These are phyloP conservation scores for Aurelia sp. DNA, from an alignment of 30 jellyfish, hydroid and myxozoan genomes.

Conservation along the genomic window DNA sequence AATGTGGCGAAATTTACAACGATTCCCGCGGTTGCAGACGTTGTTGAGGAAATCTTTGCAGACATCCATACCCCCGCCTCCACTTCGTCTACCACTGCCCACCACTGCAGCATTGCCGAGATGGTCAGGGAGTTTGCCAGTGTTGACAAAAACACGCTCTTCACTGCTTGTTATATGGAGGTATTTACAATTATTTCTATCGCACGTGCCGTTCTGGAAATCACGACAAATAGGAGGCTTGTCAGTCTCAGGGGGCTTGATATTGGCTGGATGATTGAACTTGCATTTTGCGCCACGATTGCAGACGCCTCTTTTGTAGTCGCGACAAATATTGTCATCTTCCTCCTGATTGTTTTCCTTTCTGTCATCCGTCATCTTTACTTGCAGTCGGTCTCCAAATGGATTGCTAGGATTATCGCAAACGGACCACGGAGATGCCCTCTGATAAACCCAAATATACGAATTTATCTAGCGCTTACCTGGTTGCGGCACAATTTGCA, in stretches of 20 bases:
- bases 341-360: conserved; percentile 5
- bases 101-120: conserved; percentile 52
- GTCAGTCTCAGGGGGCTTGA: conserved; percentile 69
- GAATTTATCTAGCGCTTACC: conserved; percentile 11
- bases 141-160: conserved; percentile 75
- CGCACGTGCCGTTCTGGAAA: conserved; percentile 93
- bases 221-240: conserved; percentile 94
- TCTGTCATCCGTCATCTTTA: neutral
- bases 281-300: conserved; percentile 88
- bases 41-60: conserved; percentile 93
- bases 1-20: conserved; percentile 90
- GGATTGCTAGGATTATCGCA: too few species aligned
- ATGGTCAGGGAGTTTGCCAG: conserved; percentile 85
- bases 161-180: conserved; percentile 90
- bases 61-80: conserved; percentile 65
- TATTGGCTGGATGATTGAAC: conserved; percentile 82
- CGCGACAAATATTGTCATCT: conserved; percentile 80
- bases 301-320: conserved; percentile 96
- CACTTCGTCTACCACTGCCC: conserved; percentile 7
- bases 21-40: conserved; percentile 88
- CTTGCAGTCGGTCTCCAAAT: neutral
- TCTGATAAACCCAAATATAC: too few species aligned
- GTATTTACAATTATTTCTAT: conserved; percentile 86
- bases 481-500: neutral
- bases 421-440: too few species aligned